Base-by-base conservation (phyloP, 2,113 vertebrate species). In the Callocephalon fimbriatum region DNA sequence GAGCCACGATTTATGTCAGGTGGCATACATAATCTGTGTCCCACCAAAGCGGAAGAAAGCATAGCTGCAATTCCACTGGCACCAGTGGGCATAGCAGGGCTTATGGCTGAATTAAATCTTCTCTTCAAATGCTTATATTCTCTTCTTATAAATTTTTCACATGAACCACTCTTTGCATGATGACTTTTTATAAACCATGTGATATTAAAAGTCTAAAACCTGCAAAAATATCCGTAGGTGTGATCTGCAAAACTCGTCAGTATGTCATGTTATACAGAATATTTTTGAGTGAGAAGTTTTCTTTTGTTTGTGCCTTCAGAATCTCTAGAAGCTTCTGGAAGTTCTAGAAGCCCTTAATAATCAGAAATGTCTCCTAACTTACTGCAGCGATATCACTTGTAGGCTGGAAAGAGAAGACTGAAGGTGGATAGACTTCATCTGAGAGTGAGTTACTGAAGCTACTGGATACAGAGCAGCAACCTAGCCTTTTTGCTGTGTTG, bases 261-360 rank as follows among this genome's bases (percentile, higher is more conserved):
- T 19, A 7, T 62, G 10, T 54, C 18, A 1, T 3, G 31, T 16
- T 23, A 12, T 31, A 20, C 3, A 16, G 25, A 35, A 35, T 0
- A 0, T 1, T 66, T 65, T 10, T 10, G 21, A 44, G 21, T 21
- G 44, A 37, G 16, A 22, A 47, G 18, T 23, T 45, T 40, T 56
- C 26, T 58, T 54, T 80, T 35, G 4, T 23, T 10, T 37, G 12
- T 48, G 35, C 9, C 19, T 48, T 48, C 15, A 47, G 19, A 13
- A 31, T 31, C 40, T 72, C 50, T 47, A 35, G 58, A 37, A 71
- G 4, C 29, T 51, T 86, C 4, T 32, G 53, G 18, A 56, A 56
- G 7, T 31, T 56, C 31, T 32, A 32, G 32, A n/a, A n/a, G 47
- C 6, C 21, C 23, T 53, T n/a, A 48, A 56, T 63, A 54, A 42